A percentile compares a stretch with the other conserved stretches of the same genome.
phyloP scores from a whole-genome alignment of 1,140 invertebrate genomes.

The Acromyrmex heyeri region DNA sequence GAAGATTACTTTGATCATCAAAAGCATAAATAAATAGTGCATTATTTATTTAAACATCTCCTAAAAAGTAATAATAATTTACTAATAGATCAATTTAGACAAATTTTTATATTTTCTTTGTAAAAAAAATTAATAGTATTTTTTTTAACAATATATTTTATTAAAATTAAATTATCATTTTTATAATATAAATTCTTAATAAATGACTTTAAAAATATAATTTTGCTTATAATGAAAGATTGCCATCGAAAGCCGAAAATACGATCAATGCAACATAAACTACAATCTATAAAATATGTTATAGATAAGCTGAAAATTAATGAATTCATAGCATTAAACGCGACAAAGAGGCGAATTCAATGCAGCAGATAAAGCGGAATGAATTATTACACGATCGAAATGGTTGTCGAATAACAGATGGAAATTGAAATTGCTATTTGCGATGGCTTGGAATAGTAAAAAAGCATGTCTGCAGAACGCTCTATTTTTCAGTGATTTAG shows the following conservation, averaged over 20 bases:
- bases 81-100: not conserved
- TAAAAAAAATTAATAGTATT: not conserved
- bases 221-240: not conserved
- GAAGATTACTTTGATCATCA: not conserved
- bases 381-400: not conserved
- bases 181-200: not conserved
- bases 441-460: not conserved
- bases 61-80: not conserved
- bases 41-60: not conserved
- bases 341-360: not conserved
- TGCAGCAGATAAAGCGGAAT: not conserved
- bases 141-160: not conserved
- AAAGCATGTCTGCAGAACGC: slow-evolving; percentile 1
- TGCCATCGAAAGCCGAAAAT: not conserved
- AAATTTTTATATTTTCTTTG: not conserved
- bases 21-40: not conserved
- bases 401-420: not conserved
- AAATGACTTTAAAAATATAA: not conserved
- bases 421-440: slow-evolving; percentile 44
- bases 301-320: not conserved
- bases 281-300: not conserved
- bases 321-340: not conserved
- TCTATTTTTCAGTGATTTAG: slow-evolving; percentile 53
- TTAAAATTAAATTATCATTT: not conserved
- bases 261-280: not conserved